Base-by-base conservation (phyloP, 2,888 invertebrate species). In the Drosophila greeni region DNA sequence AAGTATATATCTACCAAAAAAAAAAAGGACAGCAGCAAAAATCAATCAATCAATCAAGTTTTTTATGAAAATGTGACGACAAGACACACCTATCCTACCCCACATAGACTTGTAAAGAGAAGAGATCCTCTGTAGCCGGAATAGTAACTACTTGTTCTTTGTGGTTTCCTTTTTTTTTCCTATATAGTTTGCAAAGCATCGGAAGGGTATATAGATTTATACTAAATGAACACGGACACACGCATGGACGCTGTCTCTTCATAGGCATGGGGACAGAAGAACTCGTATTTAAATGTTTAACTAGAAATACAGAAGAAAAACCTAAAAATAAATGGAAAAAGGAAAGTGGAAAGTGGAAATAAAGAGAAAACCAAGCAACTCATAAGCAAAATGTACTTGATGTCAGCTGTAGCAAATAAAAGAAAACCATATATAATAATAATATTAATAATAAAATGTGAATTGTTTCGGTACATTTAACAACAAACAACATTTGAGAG, bases 241-340 rank as follows among this genome's bases (percentile, higher is more conserved):
- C 70, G 69, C 74, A 67, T 74, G 72, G 67, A 45, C 74, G 73
- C 77, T 72, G 81, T 77, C 80, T 75, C 79, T 80, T 77, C 81
- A 77, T 73, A 77, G 52, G 57, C 73, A 76, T 76, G 76, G 47
- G 61, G 42, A 49, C 2, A 7, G 8, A 31, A 45, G 29, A 74
- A 75, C 74, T 76, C 77, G 75, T 71, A 77, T 76, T 76, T 65
- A 74, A 79, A 76, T 80, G 76, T 76, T 80, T 80, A 77, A 66
- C 77, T 77, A 80, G 80, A 77, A 73, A 66, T 76, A 75, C 77
- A 72, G 47, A 52, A 45, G 49, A 36, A 56, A 40, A 39, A 40
- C 24, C 52, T 60, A 60, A 29, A 53, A 55, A 20, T 16, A 49
- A 64, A 47, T 24, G n/a, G 24, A 31, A 65, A 65, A 47, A 8